Evolutionary conservation across 2,888 invertebrate genomes (phyloP).

Genomic region (Malthinus flaveolus): DNA sequence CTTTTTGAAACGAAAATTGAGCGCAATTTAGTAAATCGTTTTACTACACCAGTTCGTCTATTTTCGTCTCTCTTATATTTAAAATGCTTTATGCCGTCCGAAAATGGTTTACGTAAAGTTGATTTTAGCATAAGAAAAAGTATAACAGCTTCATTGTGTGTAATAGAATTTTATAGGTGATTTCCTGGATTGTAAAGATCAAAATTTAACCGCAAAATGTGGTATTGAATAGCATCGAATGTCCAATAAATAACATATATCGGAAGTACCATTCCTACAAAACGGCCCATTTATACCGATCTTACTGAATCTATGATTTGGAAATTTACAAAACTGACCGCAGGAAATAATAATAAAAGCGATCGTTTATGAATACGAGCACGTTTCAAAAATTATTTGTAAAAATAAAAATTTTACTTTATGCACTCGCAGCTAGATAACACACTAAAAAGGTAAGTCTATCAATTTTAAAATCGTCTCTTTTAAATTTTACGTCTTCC

Average conservation of each 20-base stretch:
- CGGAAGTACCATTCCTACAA: conserved; percentile 22
- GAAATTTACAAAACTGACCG: conserved; percentile 14
- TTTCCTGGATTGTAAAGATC: conserved; percentile 30
- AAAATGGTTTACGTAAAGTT: conserved; percentile 11
- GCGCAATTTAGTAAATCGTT: conserved; percentile 4
- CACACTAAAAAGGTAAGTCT: no score
- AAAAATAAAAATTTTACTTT: no score
- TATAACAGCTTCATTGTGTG: conserved; percentile 28
- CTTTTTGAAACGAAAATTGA: conserved; percentile 11
- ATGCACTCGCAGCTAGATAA: no score
- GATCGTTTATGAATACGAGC: neutral
- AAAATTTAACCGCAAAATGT: conserved; percentile 27
- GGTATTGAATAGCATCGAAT: conserved; percentile 21
- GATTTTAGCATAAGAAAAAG: conserved; percentile 24
- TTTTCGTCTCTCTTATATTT: no score
- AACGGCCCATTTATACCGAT: conserved; percentile 24
- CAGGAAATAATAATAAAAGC: conserved; percentile 9
- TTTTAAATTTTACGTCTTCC: no score
- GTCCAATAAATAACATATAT: conserved; percentile 27
- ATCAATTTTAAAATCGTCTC: no score
- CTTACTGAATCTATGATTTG: conserved; percentile 20
- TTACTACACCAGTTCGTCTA: neutral
- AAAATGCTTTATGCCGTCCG: no score
- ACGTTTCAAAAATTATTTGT: no score
- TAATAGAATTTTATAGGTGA: conserved; percentile 31